Evolutionary conservation across 2,113 vertebrate species (phyloP).

Genomic region (Raja brachyura): DNA sequence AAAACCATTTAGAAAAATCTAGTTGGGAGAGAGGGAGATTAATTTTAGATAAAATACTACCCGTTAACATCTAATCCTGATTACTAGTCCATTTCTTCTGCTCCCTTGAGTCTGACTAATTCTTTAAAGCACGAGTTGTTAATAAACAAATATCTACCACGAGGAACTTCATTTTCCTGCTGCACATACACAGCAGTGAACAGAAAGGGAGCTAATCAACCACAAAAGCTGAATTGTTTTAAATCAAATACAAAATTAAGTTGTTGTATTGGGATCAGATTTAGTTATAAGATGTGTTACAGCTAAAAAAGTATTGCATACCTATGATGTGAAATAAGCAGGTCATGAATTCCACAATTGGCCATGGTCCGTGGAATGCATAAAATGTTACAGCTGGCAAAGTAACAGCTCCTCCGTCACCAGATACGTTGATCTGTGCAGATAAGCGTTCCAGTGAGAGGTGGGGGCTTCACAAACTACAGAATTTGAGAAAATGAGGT

Average conservation of each 20-base stretch:
- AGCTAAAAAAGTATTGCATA: not conserved
- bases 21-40: not conserved
- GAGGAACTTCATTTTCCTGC: not conserved
- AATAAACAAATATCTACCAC: not conserved
- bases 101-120: not conserved
- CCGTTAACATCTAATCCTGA: not conserved
- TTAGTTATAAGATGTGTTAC: not conserved
- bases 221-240: not conserved
- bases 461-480: not conserved
- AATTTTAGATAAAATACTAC: not conserved
- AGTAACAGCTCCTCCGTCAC: not conserved
- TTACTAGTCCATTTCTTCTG: not conserved
- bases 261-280: not conserved
- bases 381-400: too few species aligned
- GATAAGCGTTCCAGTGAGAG: not conserved
- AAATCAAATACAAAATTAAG: not conserved
- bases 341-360: not conserved
- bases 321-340: not conserved
- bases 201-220: not conserved
- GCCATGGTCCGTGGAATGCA: not conserved
- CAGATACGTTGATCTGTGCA: not conserved
- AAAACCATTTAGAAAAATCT: not conserved
- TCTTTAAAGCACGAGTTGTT: not conserved
- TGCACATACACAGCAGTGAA: not conserved
- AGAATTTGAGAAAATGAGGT: not conserved